Evolutionary conservation across 2,888 invertebrate genomes (phyloP).

Genomic region (Pollenia griseotomentosa): DNA sequence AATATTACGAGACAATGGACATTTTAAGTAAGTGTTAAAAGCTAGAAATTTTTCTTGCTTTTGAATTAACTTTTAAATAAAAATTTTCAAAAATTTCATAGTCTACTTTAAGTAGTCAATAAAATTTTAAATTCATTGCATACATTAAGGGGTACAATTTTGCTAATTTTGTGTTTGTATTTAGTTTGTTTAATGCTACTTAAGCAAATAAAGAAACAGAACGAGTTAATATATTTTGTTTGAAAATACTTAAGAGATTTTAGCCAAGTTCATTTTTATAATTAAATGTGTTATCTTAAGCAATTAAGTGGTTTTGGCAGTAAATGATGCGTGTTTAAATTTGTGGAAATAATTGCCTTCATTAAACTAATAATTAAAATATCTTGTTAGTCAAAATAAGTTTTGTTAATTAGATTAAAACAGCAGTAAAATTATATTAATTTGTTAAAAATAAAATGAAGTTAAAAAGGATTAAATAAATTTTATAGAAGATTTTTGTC

Average conservation of each 20-base stretch:
- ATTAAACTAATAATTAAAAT: neutral
- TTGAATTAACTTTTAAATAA: neutral
- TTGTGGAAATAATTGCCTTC: conserved; percentile 1
- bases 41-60: neutral
- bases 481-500: no score
- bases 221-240: neutral
- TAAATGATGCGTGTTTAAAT: neutral
- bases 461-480: neutral
- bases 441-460: neutral
- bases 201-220: neutral
- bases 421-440: no score
- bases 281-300: neutral
- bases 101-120: conserved; percentile 33
- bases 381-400: neutral
- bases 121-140: conserved; percentile 42
- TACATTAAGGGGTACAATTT: conserved; percentile 36
- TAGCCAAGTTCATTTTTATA: neutral
- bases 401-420: neutral
- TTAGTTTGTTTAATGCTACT: conserved; percentile 22
- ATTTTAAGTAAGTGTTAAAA: conserved; percentile 6
- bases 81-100: neutral
- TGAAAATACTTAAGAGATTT: neutral
- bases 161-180: conserved; percentile 6
- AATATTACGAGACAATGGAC: neutral
- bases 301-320: neutral